A percentile compares a stretch with the other conserved stretches of the same genome.
Evolutionary conservation across 2,888 invertebrate genomes (phyloP).

Genomic region (Stramonita haemastoma): DNA sequence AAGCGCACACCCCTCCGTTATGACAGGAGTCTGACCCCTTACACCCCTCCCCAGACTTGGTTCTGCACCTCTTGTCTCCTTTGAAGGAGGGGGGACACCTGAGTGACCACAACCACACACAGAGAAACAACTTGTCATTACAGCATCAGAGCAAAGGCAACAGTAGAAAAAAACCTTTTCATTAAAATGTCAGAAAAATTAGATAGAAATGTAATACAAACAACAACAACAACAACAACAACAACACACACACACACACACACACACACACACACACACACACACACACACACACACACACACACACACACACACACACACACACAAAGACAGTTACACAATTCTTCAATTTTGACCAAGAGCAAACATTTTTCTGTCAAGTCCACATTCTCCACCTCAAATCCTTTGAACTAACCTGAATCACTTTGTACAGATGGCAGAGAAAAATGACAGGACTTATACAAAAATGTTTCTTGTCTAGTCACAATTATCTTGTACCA

Average conservation of each 20-base stretch:
- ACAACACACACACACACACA: background rate
- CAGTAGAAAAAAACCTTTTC: background rate
- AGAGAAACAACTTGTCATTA: background rate
- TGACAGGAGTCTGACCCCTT: slow-evolving; percentile 46
- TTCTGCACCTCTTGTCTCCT: slow-evolving; percentile 10
- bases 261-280: background rate
- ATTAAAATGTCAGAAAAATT: background rate
- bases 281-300: background rate
- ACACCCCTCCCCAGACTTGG: slow-evolving; percentile 41
- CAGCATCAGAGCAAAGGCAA: background rate
- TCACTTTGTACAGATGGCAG: too few relatives aligned
- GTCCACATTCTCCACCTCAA: too few relatives aligned
- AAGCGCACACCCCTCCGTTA: slow-evolving; percentile 47
- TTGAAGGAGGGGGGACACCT: slow-evolving; percentile 21
- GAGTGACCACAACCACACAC: background rate
- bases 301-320: background rate
- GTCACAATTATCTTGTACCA: too few relatives aligned
- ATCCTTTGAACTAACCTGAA: too few relatives aligned
- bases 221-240: background rate
- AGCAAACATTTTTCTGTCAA: too few relatives aligned
- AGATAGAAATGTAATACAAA: too few relatives aligned
- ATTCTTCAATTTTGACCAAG: too few relatives aligned
- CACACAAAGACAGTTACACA: background rate
- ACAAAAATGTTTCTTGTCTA: too few relatives aligned
- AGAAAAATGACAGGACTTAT: too few relatives aligned